phyloP scores from a whole-genome alignment of 2,888 invertebrate genomes.

The Perizoma affinitatum region DNA sequence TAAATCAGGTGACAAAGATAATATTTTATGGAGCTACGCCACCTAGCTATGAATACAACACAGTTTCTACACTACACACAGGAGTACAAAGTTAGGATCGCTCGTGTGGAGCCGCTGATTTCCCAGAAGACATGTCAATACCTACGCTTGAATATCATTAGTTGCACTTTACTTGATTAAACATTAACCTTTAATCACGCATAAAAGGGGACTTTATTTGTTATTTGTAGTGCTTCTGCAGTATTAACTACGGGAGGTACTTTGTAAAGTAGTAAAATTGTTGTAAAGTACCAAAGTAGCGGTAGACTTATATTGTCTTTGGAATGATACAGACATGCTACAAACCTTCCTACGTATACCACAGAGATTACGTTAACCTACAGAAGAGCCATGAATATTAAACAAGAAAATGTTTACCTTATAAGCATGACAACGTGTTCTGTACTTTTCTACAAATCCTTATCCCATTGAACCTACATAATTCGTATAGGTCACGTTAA shows the following conservation, averaged over 20 bases:
- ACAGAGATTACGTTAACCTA: too few relatives aligned
- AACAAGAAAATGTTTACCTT: too few relatives aligned
- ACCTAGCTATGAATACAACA: conserved; percentile 12
- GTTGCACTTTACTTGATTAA: conserved; percentile 71
- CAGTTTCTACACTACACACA: conserved; percentile 15
- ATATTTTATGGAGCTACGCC: conserved; percentile 12
- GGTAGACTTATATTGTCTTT: too few relatives aligned
- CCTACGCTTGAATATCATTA: conserved; percentile 56
- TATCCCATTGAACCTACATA: not conserved
- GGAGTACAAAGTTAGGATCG: conserved; percentile 53
- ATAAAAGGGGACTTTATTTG: conserved; percentile 16
- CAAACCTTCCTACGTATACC: too few relatives aligned
- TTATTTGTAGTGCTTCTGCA: conserved; percentile 3
- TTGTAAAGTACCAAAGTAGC: too few relatives aligned
- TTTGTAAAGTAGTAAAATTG: too few relatives aligned
- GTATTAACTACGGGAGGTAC: not conserved
- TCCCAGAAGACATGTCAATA: conserved; percentile 66
- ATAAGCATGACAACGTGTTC: too few relatives aligned
- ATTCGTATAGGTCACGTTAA: not conserved
- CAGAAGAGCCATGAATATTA: too few relatives aligned
- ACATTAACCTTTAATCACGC: conserved; percentile 59
- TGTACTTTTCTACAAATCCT: not conserved
- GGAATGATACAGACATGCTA: too few relatives aligned
- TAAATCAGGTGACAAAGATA: not conserved
- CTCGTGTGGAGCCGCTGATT: conserved; percentile 63